Conservation (phyloP, 2,113 vertebrate genomes). For the Leptosomus discolor region DNA sequence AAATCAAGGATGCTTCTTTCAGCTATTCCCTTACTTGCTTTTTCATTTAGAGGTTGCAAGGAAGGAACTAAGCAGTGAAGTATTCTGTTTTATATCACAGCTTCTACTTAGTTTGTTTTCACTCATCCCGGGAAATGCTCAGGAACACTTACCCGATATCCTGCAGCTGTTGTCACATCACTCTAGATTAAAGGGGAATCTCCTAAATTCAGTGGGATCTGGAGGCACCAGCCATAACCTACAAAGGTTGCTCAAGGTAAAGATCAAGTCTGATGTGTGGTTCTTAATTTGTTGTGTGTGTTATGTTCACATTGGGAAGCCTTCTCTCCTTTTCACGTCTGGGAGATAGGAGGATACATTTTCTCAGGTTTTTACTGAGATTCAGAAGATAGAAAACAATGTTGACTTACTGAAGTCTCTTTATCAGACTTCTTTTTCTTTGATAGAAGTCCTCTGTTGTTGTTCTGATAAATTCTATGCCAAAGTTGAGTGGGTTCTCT, state of each 20-base stretch:
- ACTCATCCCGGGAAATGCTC: slow-evolving; percentile 82
- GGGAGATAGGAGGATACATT: background rate
- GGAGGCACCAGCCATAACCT: slow-evolving; percentile 70
- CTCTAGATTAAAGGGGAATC: slow-evolving; percentile 80
- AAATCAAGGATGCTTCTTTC: slow-evolving; percentile 8
- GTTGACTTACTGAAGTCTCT: background rate
- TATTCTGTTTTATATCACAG: slow-evolving; percentile 82
- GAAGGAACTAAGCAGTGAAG: slow-evolving; percentile 74
- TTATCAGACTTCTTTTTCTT: background rate
- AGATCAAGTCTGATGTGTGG: slow-evolving; percentile 52
- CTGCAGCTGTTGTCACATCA: slow-evolving; percentile 81
- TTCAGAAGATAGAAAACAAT: background rate
- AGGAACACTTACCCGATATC: slow-evolving; percentile 83
- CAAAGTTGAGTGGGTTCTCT: background rate
- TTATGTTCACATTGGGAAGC: slow-evolving; percentile 34
- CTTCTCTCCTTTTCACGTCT: background rate
- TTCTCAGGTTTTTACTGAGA: background rate
- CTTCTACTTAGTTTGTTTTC: slow-evolving; percentile 88
- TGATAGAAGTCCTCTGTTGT: background rate
- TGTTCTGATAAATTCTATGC: background rate
- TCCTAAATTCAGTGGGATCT: slow-evolving; percentile 69
- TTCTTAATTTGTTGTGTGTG: slow-evolving; percentile 64
- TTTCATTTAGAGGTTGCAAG: slow-evolving; percentile 33
- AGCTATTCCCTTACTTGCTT: slow-evolving; percentile 25
- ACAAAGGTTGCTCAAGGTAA: slow-evolving; percentile 82